Conservation (phyloP, 2,113 vertebrate species). For the Serranochromis macrocephalus region DNA sequence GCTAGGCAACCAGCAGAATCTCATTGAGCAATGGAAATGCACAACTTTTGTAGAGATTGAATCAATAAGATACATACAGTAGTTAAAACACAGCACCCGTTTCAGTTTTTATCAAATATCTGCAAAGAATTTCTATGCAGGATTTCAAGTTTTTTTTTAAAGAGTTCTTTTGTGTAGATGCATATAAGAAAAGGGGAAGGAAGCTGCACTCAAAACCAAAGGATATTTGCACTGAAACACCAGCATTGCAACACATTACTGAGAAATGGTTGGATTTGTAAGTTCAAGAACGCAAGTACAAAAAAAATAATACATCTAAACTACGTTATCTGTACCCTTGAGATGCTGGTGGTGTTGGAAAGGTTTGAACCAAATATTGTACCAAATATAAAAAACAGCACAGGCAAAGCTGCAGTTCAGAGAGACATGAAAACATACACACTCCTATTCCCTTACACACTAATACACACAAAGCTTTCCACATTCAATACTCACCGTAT, state of each 20-base stretch:
- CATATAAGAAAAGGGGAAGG: neutral
- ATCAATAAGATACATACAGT: neutral
- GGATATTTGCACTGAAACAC: neutral
- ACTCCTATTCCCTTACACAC: neutral
- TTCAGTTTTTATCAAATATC: neutral
- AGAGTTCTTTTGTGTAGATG: neutral
- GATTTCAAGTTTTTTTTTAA: neutral
- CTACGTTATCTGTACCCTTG: neutral
- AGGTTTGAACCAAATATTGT: neutral
- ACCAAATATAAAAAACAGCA: neutral
- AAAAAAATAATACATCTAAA: neutral
- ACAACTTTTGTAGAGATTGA: neutral
- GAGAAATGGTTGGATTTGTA: neutral
- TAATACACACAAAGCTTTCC: neutral
- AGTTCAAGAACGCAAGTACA: neutral
- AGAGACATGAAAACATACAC: conserved; percentile 1
- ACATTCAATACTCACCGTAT: neutral
- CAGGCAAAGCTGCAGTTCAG: neutral
- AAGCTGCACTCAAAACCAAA: neutral
- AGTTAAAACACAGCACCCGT: neutral
- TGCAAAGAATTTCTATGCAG: neutral
- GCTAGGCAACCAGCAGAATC: neutral
- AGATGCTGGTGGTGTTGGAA: neutral
- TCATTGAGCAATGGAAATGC: neutral
- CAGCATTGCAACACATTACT: neutral